A percentile compares a stretch with the other conserved stretches of the same genome.
phyloP scores from a whole-genome alignment of 1,140 invertebrate species.

The Pseudomyrmex dendroicus region DNA sequence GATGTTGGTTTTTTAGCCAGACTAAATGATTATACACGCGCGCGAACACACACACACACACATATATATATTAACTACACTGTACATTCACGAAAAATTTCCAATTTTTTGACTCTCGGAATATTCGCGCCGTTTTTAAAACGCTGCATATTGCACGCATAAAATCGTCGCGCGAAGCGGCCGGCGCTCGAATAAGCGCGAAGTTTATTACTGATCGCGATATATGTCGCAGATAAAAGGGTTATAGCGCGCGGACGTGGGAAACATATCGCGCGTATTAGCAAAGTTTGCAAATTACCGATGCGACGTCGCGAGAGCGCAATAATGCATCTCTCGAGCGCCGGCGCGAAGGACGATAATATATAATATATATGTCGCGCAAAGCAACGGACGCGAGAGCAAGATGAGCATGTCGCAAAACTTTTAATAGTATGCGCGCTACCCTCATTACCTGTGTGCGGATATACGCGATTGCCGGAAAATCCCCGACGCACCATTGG shows the following conservation, averaged over 20 bases:
- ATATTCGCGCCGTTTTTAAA: neutral
- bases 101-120: neutral
- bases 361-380: too few species aligned
- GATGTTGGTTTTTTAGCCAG: neutral
- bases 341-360: neutral
- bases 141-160: slow-evolving; percentile 10
- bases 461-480: neutral
- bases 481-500: neutral
- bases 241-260: neutral
- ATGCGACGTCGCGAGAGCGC: neutral
- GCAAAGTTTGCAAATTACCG: slow-evolving; percentile 48
- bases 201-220: slow-evolving; percentile 41
- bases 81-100: neutral
- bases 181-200: slow-evolving; percentile 2
- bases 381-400: neutral
- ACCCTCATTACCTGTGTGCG: neutral
- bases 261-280: slow-evolving; percentile 26
- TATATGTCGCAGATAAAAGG: slow-evolving; percentile 16
- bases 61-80: too few species aligned
- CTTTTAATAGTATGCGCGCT: slow-evolving; percentile 1
- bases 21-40: neutral
- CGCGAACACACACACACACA: too few species aligned
- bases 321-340: neutral
- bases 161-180: slow-evolving; percentile 9
- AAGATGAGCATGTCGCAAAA: neutral